Percentiles rank a stretch among this genome's conserved stretches.
phyloP scores from a whole-genome alignment of 2,797 vertebrate species.

The Zonotrichia albicollis region DNA sequence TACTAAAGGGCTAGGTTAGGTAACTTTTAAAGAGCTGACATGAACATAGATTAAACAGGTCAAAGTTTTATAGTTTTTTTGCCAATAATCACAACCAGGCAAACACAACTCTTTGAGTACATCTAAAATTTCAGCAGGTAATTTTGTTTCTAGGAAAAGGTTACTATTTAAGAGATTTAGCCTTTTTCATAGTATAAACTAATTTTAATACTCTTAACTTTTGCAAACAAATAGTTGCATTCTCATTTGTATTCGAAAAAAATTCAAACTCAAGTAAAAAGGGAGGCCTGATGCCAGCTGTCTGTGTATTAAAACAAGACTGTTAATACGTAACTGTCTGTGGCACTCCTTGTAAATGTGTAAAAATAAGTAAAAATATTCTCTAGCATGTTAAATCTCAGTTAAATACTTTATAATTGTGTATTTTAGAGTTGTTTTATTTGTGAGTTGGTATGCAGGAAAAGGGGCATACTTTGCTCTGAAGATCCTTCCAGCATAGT shows the following conservation, averaged over 20 bases:
- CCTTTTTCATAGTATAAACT: not conserved
- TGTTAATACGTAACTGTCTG: not conserved
- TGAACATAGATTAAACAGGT: not conserved
- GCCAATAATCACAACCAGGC: not conserved
- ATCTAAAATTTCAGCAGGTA: not conserved
- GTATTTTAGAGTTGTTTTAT: not conserved
- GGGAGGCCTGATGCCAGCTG: not conserved
- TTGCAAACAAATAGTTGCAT: not conserved
- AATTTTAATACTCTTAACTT: not conserved
- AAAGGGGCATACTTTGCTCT: not conserved
- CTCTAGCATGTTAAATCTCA: not conserved
- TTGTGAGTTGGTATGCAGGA: not conserved
- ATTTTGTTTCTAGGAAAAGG: not conserved
- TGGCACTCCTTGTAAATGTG: not conserved
- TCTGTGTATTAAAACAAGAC: not conserved
- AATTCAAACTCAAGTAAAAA: not conserved
- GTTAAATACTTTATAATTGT: not conserved
- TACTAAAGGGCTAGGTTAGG: not conserved
- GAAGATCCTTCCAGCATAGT: not conserved
- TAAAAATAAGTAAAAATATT: not conserved
- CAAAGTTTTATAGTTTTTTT: conserved; percentile 14
- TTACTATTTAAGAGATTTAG: not conserved
- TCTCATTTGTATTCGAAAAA: not conserved
- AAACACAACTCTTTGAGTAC: not conserved
- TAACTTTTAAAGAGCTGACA: not conserved